Evolutionary conservation across 2,113 vertebrate genomes (phyloP), one percentile per base, ranked within the genome.

Genomic region (Tenebrosternarchus preto): DNA sequence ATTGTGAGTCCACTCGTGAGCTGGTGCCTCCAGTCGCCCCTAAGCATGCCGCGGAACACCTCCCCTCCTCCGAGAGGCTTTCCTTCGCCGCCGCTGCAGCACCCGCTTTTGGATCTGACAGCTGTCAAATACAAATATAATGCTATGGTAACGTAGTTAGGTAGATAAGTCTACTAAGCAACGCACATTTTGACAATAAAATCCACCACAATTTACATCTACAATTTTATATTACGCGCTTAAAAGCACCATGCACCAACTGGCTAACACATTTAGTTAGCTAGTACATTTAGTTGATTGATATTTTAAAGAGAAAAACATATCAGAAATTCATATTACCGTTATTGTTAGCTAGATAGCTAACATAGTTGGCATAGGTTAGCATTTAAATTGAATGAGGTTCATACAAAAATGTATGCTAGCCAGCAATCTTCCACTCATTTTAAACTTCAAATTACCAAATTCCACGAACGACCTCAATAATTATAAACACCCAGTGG

Each of bases 1-100:
- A 88, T 59, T 84, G 88, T 68, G 91, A 83, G 61, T 93, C 90
- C 0, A 86, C 72, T 25, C 83, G 84, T 2, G 33, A 66, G 0
- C 50, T 8, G 6, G 80, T 73, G 27, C 29, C 29, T 22, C 33
- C 75, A 0, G 73, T 59, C 15, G 72, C 64, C 6, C 80, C 73
- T 27, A 76, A 33, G 46, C 67, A 72, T 15, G 57, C 22, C 1
- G 83, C 83, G 72, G 82, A 76, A 59, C 72, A 61, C 53, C 81
- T 82, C 0, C 72, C 77, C 64, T 55, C 50, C 24, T 82, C 85
- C 1, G 79, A 73, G 24, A 60, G 59, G 73, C 66, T 57, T 53
- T 61, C 50, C 66, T 81, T 81, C 56, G 55, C 69, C 25, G 31
- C 80, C 56, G 46, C 69, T n/a, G 31, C 43, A 15, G 70, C 64